Percentiles rank a stretch among this genome's conserved stretches.
Evolutionary conservation across 1,140 invertebrate genomes (phyloP).

Genomic region (Myzus persicae): DNA sequence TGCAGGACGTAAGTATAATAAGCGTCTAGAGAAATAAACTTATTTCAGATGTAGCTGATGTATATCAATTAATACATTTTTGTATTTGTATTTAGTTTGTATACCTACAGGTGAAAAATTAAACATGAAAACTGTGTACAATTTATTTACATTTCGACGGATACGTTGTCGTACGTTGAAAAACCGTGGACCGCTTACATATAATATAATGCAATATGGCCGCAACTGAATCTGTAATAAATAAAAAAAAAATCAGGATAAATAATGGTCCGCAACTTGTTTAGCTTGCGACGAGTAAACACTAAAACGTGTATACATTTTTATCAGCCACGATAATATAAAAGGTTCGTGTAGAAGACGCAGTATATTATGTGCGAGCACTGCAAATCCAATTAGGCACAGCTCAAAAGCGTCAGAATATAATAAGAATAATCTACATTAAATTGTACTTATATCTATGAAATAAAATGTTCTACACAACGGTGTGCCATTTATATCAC

Average conservation of each 20-base stretch:
- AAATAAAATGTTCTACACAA: constrained; percentile 40
- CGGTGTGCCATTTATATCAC: constrained; percentile 27
- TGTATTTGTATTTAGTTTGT: not conserved
- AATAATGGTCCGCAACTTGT: not conserved
- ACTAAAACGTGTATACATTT: not conserved
- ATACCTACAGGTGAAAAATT: not conserved
- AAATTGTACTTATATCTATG: constrained; percentile 32
- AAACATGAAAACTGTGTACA: not conserved
- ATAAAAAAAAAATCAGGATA: not conserved
- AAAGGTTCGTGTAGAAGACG: constrained; percentile 14
- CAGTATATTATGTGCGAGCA: not conserved
- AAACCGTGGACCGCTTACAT: not conserved
- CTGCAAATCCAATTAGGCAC: constrained; percentile 28
- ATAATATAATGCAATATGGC: not conserved
- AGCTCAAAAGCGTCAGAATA: constrained; percentile 25
- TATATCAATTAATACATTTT: not conserved
- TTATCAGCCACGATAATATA: constrained; percentile 13
- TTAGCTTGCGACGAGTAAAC: not conserved
- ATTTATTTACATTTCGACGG: not conserved
- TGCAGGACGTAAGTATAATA: not conserved
- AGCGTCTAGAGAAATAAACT: not conserved
- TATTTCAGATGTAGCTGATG: not conserved
- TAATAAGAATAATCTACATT: constrained; percentile 51
- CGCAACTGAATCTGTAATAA: not conserved
- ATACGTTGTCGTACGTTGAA: not conserved